Evolutionary conservation across 1,140 invertebrate genomes (phyloP).

Genomic region (Cataglyphis hispanica): DNA sequence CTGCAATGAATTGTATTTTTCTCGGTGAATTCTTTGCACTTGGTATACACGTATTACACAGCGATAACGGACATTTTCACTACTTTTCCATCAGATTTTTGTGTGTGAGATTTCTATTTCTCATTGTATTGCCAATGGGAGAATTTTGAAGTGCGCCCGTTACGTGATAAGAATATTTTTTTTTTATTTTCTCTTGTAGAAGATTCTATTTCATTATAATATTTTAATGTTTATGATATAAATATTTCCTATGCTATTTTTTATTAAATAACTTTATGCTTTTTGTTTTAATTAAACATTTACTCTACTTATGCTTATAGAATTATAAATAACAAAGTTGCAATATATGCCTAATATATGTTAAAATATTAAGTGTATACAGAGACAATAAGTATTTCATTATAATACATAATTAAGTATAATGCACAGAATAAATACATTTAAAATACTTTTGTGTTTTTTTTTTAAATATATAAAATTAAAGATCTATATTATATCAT

Average conservation of each 20-base stretch:
- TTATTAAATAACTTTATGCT: too few relatives aligned
- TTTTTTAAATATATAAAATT: not conserved
- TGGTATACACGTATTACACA: slow-evolving; percentile 29
- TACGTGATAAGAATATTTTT: not conserved
- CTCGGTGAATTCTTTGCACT: slow-evolving; percentile 62
- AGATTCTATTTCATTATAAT: not conserved
- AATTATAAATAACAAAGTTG: too few relatives aligned
- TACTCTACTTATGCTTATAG: too few relatives aligned
- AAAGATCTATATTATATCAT: not conserved
- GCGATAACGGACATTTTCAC: slow-evolving; percentile 33
- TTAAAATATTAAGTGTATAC: too few relatives aligned
- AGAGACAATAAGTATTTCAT: too few relatives aligned
- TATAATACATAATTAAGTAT: too few relatives aligned
- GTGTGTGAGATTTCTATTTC: not conserved
- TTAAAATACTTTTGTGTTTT: not conserved
- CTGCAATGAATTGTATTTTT: slow-evolving; percentile 60
- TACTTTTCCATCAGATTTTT: slow-evolving; percentile 11
- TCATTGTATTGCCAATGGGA: not conserved
- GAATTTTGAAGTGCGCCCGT: not conserved
- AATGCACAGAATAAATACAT: too few relatives aligned
- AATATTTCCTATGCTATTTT: too few relatives aligned
- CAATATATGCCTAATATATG: too few relatives aligned
- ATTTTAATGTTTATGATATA: not conserved
- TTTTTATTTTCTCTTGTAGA: not conserved
- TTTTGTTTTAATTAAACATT: too few relatives aligned